Percentiles rank a stretch among this genome's conserved stretches.
phyloP scores from a whole-genome alignment of 2,888 invertebrate genomes.

The Chaitophorus viminalis region DNA sequence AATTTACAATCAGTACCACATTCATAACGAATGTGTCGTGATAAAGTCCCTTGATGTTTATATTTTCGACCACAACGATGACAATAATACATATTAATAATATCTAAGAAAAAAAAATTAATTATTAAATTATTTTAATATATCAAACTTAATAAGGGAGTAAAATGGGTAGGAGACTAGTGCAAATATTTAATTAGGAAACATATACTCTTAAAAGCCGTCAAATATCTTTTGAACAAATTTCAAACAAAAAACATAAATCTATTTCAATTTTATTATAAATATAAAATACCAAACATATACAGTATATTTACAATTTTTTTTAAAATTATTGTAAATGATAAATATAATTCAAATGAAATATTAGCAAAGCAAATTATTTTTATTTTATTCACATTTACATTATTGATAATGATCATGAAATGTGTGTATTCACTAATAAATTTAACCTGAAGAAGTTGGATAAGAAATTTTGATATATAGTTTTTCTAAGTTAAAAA shows the following conservation, averaged over 20 bases:
- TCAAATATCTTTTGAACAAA: neutral
- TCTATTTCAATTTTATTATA: neutral
- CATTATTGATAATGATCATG: too few species aligned
- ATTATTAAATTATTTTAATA: neutral
- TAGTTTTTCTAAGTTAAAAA: too few species aligned
- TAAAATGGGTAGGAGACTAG: neutral
- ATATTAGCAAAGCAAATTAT: too few species aligned
- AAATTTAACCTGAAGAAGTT: too few species aligned
- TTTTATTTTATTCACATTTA: neutral
- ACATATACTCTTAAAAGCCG: neutral
- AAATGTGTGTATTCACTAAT: too few species aligned
- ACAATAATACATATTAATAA: constrained; percentile 65
- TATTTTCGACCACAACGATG: constrained; percentile 68
- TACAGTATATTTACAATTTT: too few species aligned
- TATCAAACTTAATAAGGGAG: neutral
- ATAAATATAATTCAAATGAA: too few species aligned
- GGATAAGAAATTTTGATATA: too few species aligned
- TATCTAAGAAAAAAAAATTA: constrained; percentile 24
- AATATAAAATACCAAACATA: neutral
- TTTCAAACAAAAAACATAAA: neutral
- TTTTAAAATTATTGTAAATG: too few species aligned
- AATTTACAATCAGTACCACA: constrained; percentile 61
- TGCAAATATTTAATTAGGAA: neutral
- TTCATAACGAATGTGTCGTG: constrained; percentile 61
- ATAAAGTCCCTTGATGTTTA: constrained; percentile 68